Base-by-base conservation (phyloP, 2,113 vertebrate genomes). In the Chelonoidis abingdonii region DNA sequence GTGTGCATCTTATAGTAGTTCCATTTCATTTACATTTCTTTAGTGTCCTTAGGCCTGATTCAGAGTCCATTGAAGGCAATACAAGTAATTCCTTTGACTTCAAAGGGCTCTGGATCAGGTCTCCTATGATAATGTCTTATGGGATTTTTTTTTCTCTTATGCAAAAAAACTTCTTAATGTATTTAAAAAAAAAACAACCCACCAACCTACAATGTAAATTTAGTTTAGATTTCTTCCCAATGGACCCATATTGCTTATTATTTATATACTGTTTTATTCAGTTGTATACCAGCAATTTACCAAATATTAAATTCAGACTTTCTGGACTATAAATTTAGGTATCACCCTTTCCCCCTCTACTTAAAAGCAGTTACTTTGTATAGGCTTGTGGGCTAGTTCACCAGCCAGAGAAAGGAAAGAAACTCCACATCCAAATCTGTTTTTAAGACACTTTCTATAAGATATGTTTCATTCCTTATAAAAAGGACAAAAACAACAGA, bases 281-380 rank as follows among this genome's bases (percentile, higher is more conserved):
- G 17, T 69, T 19, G 9, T 69, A 69, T n/a, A 27, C 5, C 7
- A n/a, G 35, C 14, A 69, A n/a, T 19, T 19, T 69, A 69, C 65
- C 65, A 69, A 9, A 21, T 69, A 69, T 19, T 69, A n/a, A 69
- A n/a, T 35, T n/a, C 65, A 69, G 17, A 69, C 65, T 69, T n/a
- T 17, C 7, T 69, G 14, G 31, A n/a, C 17, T 69, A n/a, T 69
- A n/a, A 47, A 88, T 86, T 9, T 44, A 78, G 53, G 11, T 11
- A 1, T 17, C 13, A 6, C 27, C 5, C 44, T 21, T 3, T 1
- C 13, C 69, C 29, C 31, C 3, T 76, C 10, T 14, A 69, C 27
- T 41, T 50, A 79, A 14, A 11, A 19, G 3, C 1, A 49, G 1
- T 3, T 49, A 10, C 0, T 0, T 1, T 1, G 0, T 24, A 27